phyloP scores from a whole-genome alignment of 2,113 vertebrate genomes.

The Malurus elegans region DNA sequence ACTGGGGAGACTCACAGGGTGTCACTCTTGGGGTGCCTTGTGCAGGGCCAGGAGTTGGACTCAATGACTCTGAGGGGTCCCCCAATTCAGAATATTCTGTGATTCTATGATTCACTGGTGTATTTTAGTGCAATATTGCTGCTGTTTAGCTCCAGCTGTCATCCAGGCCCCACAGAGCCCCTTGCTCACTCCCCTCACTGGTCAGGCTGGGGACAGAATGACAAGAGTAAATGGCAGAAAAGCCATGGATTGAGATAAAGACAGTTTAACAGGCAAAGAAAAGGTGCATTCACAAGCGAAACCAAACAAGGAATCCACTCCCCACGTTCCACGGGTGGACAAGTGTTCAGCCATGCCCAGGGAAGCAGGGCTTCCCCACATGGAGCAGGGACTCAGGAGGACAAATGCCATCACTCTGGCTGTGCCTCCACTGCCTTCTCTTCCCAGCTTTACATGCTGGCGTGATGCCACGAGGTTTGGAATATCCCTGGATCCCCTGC shows the following conservation, averaged over 20 bases:
- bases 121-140: background rate
- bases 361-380: background rate
- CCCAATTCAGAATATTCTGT: background rate
- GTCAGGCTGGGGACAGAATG: background rate
- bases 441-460: background rate
- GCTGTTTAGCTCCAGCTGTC: background rate
- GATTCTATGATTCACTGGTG: background rate
- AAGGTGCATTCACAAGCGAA: background rate
- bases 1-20: too few species aligned
- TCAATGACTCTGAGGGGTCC: background rate
- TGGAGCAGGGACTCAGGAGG: background rate
- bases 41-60: background rate
- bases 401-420: background rate
- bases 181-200: background rate
- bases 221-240: background rate
- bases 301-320: background rate
- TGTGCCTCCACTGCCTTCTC: background rate
- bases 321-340: too few species aligned
- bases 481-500: background rate
- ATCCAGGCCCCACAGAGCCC: background rate
- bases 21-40: background rate
- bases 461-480: background rate
- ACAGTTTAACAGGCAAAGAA: background rate
- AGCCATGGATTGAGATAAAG: background rate
- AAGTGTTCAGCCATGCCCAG: background rate